These are phyloP conservation scores for Halesus radiatus DNA, from an alignment of 1,140 invertebrate species.

Conservation along the genomic window DNA sequence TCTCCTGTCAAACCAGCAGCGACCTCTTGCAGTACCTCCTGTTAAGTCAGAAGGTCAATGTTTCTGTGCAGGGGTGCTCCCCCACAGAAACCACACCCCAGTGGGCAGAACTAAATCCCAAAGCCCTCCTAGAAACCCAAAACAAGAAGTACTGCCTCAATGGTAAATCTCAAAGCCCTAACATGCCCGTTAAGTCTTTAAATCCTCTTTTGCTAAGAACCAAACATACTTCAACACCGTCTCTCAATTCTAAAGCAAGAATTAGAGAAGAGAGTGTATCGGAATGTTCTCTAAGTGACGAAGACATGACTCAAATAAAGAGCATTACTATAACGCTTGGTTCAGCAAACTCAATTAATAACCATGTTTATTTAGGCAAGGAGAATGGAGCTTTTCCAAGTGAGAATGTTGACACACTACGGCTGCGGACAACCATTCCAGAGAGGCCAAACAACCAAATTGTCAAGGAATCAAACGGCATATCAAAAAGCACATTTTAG, in stretches of 20 bases:
- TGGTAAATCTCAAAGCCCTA: slow-evolving; percentile 45
- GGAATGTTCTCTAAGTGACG: slow-evolving; percentile 58
- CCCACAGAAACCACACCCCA: slow-evolving; percentile 22
- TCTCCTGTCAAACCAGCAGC: slow-evolving; percentile 67
- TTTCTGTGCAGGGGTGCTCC: slow-evolving; percentile 23
- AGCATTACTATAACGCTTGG: slow-evolving; percentile 55
- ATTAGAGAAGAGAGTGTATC: slow-evolving; percentile 59
- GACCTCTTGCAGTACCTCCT: slow-evolving; percentile 63
- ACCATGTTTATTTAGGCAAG: slow-evolving; percentile 34
- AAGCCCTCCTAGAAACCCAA: slow-evolving; percentile 50
- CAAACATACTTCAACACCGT: slow-evolving; percentile 45
- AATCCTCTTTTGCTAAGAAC: slow-evolving; percentile 41
- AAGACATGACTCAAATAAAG: slow-evolving; percentile 56
- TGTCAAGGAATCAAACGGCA: slow-evolving; percentile 43
- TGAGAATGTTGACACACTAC: slow-evolving; percentile 23
- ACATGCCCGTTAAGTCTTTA: slow-evolving; percentile 37
- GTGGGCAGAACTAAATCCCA: slow-evolving; percentile 52
- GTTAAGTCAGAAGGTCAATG: slow-evolving; percentile 42
- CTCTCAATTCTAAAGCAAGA: slow-evolving; percentile 49
- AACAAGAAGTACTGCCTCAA: slow-evolving; percentile 42
- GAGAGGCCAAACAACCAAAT: slow-evolving; percentile 44
- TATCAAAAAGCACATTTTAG: slow-evolving; percentile 54
- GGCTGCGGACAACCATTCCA: slow-evolving; percentile 45
- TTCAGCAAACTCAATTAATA: slow-evolving; percentile 49
- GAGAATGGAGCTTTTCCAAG: slow-evolving; percentile 40